phyloP scores from a whole-genome alignment of 2,888 invertebrate genomes.

The Ariolimax columbianus region DNA sequence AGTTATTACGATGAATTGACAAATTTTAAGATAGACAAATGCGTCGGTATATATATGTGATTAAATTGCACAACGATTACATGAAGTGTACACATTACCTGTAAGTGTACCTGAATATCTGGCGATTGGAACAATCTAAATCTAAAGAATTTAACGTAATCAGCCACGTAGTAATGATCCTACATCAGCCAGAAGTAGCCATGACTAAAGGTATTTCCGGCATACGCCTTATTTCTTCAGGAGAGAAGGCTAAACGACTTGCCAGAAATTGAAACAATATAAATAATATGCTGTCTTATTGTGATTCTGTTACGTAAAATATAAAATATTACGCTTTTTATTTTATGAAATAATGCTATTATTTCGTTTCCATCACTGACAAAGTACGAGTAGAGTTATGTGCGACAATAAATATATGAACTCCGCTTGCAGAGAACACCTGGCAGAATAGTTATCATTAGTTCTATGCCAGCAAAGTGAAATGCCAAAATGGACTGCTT shows the following conservation, averaged over 20 bases:
- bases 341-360: neutral
- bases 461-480: too few species aligned
- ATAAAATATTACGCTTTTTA: too few species aligned
- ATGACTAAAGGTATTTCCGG: too few species aligned
- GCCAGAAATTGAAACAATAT: neutral
- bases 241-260: neutral
- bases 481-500: too few species aligned
- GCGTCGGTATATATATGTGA: neutral
- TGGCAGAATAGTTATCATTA: too few species aligned
- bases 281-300: neutral
- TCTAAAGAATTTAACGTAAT: neutral
- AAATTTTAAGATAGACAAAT: conserved; percentile 6
- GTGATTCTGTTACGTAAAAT: too few species aligned
- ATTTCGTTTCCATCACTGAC: neutral
- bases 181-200: neutral
- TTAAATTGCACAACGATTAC: neutral
- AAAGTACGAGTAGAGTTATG: too few species aligned
- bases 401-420: too few species aligned
- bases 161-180: neutral
- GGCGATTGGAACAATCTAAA: neutral
- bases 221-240: neutral
- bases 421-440: too few species aligned
- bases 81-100: neutral
- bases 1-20: neutral
- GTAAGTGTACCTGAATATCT: neutral